Base-by-base conservation (phyloP, 1,140 invertebrate species). In the Cydia amplana region DNA sequence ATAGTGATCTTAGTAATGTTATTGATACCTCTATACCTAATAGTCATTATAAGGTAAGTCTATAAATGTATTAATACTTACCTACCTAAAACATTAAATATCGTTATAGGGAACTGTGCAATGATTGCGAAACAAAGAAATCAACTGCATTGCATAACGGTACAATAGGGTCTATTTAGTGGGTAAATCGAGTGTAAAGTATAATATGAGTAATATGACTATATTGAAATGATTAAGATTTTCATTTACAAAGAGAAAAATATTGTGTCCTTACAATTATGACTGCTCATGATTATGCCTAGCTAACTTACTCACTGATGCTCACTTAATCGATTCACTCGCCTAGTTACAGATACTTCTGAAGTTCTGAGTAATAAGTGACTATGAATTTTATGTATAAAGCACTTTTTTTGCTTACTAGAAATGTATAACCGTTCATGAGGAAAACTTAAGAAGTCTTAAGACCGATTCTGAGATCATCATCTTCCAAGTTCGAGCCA, bases 401-500 rank as follows among this genome's bases (percentile, higher is more conserved):
- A 60, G 6, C 55, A 18, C 6, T 2, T 23, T 70, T 70, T 70
- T 40, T 40, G n/a, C 32, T 67, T n/a, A 36, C 28, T 40, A 16
- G 32, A 40, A 70, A 70, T 40, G 5, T n/a, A 51, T 20, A n/a
- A 60, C 0, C n/a, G n/a, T 10, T 60, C 6, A 36, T 20, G 12
- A 70, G 65, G 65, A 65, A 70, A 70, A 43, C 16, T 18, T 36
- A 70, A 6, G 14, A 67, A n/a, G 32, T n/a, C 28, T 18, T 12
- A 23, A 70, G 28, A n/a, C n/a, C 1, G 14, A 49, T 63, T 32
- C 64, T 67, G 64, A 67, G 64, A 67, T 67, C 64, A 67, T 67
- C 64, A 67, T 36, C 25, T n/a, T 14, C n/a, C 55, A 64, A 25
- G 7, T 18, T 49, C 16, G 2, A 12, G 14, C 64, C 28, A 67